These are phyloP conservation scores for Chamaea fasciata DNA, from an alignment of 2,113 vertebrate genomes.

Conservation along the genomic window DNA sequence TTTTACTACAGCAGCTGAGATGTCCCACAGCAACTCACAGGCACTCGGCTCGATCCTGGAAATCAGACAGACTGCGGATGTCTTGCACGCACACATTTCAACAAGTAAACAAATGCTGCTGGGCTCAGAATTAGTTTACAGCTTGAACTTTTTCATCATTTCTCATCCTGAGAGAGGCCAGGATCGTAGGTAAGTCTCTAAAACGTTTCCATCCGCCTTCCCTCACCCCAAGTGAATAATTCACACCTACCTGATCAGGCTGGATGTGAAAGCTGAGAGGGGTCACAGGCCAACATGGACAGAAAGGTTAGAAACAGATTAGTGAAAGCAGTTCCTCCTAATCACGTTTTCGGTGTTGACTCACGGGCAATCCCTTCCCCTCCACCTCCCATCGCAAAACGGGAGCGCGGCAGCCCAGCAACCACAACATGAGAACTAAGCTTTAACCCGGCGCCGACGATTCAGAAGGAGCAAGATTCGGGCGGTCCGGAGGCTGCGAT, in stretches of 20 bases:
- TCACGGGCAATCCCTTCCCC: conserved; percentile 58
- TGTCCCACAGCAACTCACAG: conserved; percentile 14
- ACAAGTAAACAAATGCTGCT: conserved; percentile 63
- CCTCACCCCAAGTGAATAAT: conserved; percentile 55
- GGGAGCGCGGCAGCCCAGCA: conserved; percentile 63
- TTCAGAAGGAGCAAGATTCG: conserved; percentile 43
- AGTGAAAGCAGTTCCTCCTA: conserved; percentile 57
- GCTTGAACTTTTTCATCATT: conserved; percentile 63
- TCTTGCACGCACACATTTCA: conserved; percentile 34
- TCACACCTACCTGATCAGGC: conserved; percentile 73
- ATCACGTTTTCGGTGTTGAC: conserved; percentile 67
- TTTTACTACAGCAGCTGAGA: neutral
- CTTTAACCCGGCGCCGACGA: conserved; percentile 36
- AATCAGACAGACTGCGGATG: conserved; percentile 11
- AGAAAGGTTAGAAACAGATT: conserved; percentile 58
- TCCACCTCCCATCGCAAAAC: conserved; percentile 69
- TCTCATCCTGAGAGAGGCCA: conserved; percentile 9
- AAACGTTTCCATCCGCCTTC: neutral
- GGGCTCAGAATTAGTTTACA: conserved; percentile 27
- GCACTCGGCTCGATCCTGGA: neutral
- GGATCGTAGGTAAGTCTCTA: neutral
- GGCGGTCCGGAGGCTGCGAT: conserved; percentile 52
- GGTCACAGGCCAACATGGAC: conserved; percentile 66
- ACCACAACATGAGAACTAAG: conserved; percentile 56
- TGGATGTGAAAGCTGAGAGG: conserved; percentile 60